Conservation (phyloP, 2,797 vertebrate genomes). For the Gallinago solitaria region DNA sequence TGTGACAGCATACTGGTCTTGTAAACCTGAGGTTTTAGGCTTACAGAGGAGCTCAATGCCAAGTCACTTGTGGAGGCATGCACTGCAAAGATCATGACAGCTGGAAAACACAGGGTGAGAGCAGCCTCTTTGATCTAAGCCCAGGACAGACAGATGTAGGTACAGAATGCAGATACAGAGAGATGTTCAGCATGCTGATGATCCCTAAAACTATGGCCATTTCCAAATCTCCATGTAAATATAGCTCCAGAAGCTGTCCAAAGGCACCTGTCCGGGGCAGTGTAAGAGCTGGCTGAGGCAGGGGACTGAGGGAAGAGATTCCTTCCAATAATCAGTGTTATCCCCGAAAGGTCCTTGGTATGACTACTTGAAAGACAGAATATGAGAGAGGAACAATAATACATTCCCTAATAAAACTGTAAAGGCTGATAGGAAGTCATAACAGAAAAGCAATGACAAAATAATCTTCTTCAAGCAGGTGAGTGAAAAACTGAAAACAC, state of each 20-base stretch:
- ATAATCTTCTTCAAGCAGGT: neutral
- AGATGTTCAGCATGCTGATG: neutral
- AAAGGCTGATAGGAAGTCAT: neutral
- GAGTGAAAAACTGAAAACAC: neutral
- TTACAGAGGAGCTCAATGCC: neutral
- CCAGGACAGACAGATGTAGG: rapidly evolving
- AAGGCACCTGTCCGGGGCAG: rapidly evolving
- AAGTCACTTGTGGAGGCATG: rapidly evolving
- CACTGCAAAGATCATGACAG: neutral
- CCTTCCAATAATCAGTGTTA: neutral
- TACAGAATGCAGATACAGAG: neutral
- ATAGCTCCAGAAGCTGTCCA: neutral
- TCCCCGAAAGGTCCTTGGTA: neutral
- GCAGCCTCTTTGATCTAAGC: neutral
- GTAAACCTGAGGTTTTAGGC: neutral
- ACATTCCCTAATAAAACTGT: neutral
- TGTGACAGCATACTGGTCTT: neutral
- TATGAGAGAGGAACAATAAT: neutral
- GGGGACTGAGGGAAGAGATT: neutral
- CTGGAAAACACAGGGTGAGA: neutral
- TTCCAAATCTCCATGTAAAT: neutral
- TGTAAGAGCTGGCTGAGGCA: neutral
- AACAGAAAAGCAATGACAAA: neutral
- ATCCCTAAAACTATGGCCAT: neutral
- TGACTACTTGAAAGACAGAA: neutral